Conservation (phyloP, 2,113 vertebrate species). For the Aegotheles bennettii region DNA sequence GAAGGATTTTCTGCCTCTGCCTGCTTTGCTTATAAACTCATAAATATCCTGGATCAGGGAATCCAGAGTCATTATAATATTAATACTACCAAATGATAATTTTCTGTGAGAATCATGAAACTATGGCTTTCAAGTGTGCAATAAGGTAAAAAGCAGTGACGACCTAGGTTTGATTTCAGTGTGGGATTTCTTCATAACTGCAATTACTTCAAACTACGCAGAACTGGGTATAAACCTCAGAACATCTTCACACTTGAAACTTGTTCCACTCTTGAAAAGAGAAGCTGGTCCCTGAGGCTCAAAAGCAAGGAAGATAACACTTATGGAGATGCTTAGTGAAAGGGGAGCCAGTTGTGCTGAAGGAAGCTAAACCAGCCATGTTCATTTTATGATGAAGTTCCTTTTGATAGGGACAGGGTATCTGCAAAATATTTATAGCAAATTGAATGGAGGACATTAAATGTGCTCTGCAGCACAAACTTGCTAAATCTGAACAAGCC, state of each 20-base stretch:
- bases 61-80: not conserved
- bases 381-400: not conserved
- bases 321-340: not conserved
- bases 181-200: not conserved
- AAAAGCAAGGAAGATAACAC: not conserved
- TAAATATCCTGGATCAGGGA: not conserved
- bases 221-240: not conserved
- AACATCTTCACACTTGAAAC: not conserved
- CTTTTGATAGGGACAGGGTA: not conserved
- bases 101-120: not conserved
- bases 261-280: not conserved
- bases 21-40: not conserved
- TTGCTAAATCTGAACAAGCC: not conserved
- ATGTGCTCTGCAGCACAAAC: not conserved
- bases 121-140: not conserved
- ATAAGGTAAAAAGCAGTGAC: not conserved
- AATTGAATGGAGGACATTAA: not conserved
- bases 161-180: not conserved
- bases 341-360: not conserved
- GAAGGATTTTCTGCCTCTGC: not conserved
- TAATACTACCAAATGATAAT: not conserved
- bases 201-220: not conserved
- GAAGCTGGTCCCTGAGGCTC: not conserved
- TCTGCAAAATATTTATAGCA: not conserved
- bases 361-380: not conserved